Evolutionary conservation across 2,888 invertebrate genomes (phyloP).

Genomic region (Heliothis peltigera): DNA sequence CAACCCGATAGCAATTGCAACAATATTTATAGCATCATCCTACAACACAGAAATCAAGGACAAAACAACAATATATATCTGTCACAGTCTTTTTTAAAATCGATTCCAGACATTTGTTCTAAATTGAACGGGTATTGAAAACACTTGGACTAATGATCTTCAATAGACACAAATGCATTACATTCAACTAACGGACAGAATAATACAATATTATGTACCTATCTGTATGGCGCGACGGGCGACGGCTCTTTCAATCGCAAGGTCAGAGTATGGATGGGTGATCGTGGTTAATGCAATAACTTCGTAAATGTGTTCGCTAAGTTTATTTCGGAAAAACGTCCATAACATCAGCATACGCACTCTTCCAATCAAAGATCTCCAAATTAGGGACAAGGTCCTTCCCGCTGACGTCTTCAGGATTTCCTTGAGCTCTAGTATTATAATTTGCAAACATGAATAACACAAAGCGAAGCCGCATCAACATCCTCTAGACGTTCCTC

Average conservation of each 20-base stretch:
- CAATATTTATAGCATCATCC: conserved; percentile 15
- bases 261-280: too few relatives aligned
- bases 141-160: conserved; percentile 74
- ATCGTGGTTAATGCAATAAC: too few relatives aligned
- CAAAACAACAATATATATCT: conserved; percentile 47
- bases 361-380: too few relatives aligned
- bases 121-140: conserved; percentile 74
- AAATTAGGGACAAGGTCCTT: too few relatives aligned
- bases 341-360: too few relatives aligned
- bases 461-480: too few relatives aligned
- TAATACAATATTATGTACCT: neutral
- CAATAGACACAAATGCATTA: conserved; percentile 69
- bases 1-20: neutral
- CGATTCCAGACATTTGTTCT: conserved; percentile 52
- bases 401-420: too few relatives aligned
- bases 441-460: too few relatives aligned
- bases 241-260: neutral
- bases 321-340: too few relatives aligned
- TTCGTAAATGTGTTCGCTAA: too few relatives aligned
- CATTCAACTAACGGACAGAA: conserved; percentile 5
- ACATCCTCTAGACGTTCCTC: too few relatives aligned
- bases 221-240: neutral
- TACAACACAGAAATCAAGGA: conserved; percentile 47
- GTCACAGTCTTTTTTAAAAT: conserved; percentile 60
- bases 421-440: too few relatives aligned